A percentile compares a stretch with the other conserved stretches of the same genome.
phyloP scores from a whole-genome alignment of 53 echinoderm and acorn worm species.

The Arbacia lixula region DNA sequence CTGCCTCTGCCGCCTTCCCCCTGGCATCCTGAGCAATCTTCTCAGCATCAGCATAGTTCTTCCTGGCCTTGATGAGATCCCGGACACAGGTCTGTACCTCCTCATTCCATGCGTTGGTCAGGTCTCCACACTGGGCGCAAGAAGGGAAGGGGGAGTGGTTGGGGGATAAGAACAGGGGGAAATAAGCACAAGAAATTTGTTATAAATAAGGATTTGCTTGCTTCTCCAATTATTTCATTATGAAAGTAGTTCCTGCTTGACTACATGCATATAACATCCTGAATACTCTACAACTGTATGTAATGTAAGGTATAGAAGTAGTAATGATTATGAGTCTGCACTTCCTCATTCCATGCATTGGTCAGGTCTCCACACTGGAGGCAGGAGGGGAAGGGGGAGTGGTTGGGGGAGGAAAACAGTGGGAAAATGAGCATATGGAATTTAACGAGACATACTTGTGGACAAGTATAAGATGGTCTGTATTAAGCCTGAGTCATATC shows the following conservation, averaged over 20 bases:
- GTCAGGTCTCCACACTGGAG: background rate
- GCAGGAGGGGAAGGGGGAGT: too few species aligned
- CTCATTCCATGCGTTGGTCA: slow-evolving; percentile 79
- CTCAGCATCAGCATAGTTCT: slow-evolving; percentile 90
- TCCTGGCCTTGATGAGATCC: slow-evolving; percentile 90
- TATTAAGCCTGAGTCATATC: too few species aligned
- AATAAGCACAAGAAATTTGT: background rate
- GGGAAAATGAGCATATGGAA: too few species aligned
- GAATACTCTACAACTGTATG: too few species aligned
- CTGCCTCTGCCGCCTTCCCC: slow-evolving; percentile 81
- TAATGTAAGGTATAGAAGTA: too few species aligned
- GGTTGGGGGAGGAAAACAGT: too few species aligned
- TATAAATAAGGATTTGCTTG: slow-evolving; percentile 2
- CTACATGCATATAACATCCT: too few species aligned
- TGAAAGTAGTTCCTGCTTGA: too few species aligned
- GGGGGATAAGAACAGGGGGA: background rate
- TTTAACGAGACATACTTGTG: too few species aligned
- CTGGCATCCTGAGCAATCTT: slow-evolving; percentile 89
- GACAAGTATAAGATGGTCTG: too few species aligned
- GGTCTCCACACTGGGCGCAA: slow-evolving; percentile 74
- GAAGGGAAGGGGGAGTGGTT: background rate
- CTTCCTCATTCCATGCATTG: background rate
- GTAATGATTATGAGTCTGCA: too few species aligned
- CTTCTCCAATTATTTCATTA: too few species aligned
- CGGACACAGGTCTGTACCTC: slow-evolving; percentile 82